Conservation (phyloP, 1,140 invertebrate genomes). For the Radopholus similis region DNA sequence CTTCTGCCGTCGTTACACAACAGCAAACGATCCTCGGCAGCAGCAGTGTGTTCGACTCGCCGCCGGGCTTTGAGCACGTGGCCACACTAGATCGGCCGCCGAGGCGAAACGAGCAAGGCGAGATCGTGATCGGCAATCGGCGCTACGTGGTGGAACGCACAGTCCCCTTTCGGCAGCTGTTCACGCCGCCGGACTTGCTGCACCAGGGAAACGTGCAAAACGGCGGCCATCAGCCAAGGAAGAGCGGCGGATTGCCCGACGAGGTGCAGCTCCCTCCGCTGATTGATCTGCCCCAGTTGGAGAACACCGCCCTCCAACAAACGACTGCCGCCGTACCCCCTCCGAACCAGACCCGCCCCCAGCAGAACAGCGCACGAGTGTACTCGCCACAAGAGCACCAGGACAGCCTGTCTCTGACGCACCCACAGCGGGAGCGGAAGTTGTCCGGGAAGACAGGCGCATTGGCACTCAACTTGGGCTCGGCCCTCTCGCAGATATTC, state of each 20-base stretch:
- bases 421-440: neutral
- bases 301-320: neutral
- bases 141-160: slow-evolving; percentile 6
- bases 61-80: neutral
- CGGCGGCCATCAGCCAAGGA: no score
- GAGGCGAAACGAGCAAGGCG: neutral
- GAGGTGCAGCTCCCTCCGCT: neutral
- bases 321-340: neutral
- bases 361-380: neutral
- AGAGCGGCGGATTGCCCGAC: neutral
- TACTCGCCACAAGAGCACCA: neutral
- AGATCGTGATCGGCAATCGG: slow-evolving; percentile 1
- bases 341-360: neutral
- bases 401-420: neutral
- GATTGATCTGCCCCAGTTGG: neutral
- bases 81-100: slow-evolving; percentile 4
- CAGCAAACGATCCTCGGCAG: neutral
- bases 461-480: slow-evolving; percentile 9
- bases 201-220: neutral
- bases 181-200: neutral
- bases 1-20: neutral
- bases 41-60: neutral
- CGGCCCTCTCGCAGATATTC: slow-evolving; percentile 12
- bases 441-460: neutral
- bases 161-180: neutral